Percentiles rank a stretch among this genome's conserved stretches.
Conservation (phyloP, 2,797 vertebrate genomes). For the Alcedo atthis region DNA sequence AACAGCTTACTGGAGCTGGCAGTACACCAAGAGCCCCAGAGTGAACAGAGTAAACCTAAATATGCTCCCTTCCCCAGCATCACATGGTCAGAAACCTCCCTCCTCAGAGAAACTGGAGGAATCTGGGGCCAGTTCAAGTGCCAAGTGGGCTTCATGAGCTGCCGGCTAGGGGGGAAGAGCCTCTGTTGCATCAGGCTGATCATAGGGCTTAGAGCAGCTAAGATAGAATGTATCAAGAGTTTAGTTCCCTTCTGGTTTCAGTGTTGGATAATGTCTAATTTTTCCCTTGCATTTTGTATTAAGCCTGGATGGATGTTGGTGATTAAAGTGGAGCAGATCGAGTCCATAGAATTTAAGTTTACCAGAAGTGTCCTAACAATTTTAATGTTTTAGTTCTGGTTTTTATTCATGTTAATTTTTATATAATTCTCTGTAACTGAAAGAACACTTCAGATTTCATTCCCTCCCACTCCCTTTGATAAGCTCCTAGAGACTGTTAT, state of each 20-base stretch:
- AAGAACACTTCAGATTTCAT: background rate
- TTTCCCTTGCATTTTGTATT: background rate
- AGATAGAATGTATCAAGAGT: conserved; percentile 28
- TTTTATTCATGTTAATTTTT: background rate
- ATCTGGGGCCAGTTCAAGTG: background rate
- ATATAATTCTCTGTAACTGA: background rate
- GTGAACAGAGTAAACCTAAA: background rate
- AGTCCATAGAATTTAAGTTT: background rate
- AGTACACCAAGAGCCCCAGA: background rate
- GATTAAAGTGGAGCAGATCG: background rate
- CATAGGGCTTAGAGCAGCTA: background rate
- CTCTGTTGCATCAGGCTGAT: background rate
- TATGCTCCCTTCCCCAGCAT: background rate
- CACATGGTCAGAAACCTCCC: background rate
- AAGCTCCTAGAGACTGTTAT: background rate
- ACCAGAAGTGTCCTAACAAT: background rate
- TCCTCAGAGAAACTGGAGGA: background rate
- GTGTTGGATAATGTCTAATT: conserved; percentile 83
- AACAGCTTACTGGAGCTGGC: background rate
- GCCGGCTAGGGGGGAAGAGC: background rate
- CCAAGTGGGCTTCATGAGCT: background rate
- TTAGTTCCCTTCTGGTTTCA: conserved; percentile 83
- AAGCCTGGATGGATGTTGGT: background rate
- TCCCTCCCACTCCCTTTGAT: background rate
- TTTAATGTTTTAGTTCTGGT: background rate